phyloP scores from a whole-genome alignment of 2,888 invertebrate species.

The Pandemis cinnamomeana region DNA sequence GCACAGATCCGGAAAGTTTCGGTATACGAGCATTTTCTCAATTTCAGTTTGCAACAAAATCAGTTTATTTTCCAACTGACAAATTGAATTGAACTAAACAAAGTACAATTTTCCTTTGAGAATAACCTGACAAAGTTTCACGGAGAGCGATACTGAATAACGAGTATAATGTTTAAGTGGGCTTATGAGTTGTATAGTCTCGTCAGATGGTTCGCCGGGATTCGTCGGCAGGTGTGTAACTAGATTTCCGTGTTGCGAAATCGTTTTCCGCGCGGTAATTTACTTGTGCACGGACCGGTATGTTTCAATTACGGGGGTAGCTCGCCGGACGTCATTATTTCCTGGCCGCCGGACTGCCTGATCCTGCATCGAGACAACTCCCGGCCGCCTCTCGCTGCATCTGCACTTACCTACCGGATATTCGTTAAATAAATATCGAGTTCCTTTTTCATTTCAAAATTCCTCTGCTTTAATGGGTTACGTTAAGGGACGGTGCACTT shows the following conservation, averaged over 20 bases:
- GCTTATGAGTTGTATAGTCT: slow-evolving; percentile 30
- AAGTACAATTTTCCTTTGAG: slow-evolving; percentile 72
- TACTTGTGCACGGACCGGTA: slow-evolving; percentile 59
- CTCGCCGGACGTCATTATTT: slow-evolving; percentile 73
- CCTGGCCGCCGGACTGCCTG: slow-evolving; percentile 51
- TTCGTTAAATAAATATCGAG: not conserved
- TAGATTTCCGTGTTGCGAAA: slow-evolving; percentile 64
- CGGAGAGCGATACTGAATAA: slow-evolving; percentile 47
- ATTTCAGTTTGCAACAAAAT: slow-evolving; percentile 81
- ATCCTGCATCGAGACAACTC: slow-evolving; percentile 15
- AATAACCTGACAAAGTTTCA: slow-evolving; percentile 68
- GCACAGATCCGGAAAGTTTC: slow-evolving; percentile 62
- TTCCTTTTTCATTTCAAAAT: no score
- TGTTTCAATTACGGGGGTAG: slow-evolving; percentile 67
- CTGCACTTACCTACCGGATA: slow-evolving; percentile 14
- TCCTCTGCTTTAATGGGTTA: no score
- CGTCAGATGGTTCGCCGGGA: slow-evolving; percentile 40
- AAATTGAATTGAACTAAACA: slow-evolving; percentile 77
- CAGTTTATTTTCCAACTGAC: slow-evolving; percentile 78
- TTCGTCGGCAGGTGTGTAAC: slow-evolving; percentile 60
- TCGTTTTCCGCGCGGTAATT: slow-evolving; percentile 69
- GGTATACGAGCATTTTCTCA: slow-evolving; percentile 73
- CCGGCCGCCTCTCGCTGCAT: slow-evolving; percentile 9
- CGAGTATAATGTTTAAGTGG: slow-evolving; percentile 38
- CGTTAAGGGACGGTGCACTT: no score